phyloP scores from a whole-genome alignment of 2,113 vertebrate species.

The Regulus satrapa region DNA sequence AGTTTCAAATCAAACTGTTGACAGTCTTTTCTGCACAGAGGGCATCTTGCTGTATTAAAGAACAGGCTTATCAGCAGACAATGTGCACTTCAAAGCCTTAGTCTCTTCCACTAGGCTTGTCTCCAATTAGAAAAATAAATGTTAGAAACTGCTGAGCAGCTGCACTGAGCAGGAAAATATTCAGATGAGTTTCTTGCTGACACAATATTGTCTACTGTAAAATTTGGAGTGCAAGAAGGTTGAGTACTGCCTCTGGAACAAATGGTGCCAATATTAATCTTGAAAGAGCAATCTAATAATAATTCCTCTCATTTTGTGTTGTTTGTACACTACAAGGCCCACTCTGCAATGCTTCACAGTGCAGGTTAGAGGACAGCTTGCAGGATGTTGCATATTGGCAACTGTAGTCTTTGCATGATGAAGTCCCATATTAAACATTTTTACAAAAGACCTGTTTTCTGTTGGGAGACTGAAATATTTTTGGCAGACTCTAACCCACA shows the following conservation, averaged over 20 bases:
- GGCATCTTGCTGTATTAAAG: background rate
- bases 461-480: background rate
- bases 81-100: background rate
- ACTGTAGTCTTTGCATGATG: background rate
- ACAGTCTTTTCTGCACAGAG: background rate
- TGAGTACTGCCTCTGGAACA: background rate
- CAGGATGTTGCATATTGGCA: background rate
- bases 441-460: background rate
- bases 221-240: background rate
- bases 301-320: background rate
- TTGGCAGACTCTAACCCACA: background rate
- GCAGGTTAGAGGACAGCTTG: background rate
- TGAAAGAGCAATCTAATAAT: background rate
- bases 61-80: background rate
- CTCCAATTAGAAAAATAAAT: constrained; percentile 12
- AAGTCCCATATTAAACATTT: background rate
- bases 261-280: background rate
- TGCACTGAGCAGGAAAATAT: background rate
- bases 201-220: background rate
- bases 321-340: background rate
- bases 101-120: background rate
- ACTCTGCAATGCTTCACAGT: background rate
- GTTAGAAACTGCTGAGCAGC: background rate
- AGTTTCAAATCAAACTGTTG: constrained; percentile 15
- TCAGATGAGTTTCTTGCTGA: background rate